Evolutionary conservation across 92 coral and sea anemone species (phyloP), one percentile per base, ranked within the genome.

Genomic region (Bergia puertoricense): DNA sequence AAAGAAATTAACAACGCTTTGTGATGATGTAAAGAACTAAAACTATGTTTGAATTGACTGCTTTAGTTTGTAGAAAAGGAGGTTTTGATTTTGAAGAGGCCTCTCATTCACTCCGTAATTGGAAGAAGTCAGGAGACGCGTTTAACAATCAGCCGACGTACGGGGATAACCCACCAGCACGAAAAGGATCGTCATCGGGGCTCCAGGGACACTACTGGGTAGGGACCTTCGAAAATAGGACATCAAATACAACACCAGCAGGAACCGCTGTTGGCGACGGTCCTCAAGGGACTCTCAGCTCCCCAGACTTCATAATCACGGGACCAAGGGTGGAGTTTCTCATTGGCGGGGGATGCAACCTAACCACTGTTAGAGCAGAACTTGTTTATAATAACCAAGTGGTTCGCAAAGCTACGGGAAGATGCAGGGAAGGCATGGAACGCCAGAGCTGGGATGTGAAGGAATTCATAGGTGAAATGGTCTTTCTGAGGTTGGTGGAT

Each of bases 261-360:
- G 89, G 89, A 16, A 40, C 18, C 22, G 40, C n/a, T 67, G 82
- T 75, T 54, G 89, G 89, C 54, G 73, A 86, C 41, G 67, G 62
- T 36, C 89, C 89, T 36, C 37, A 18, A 56, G 89, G 89, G 20
- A 86, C 89, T 42, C 46, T 76, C 4, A 86, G 82, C 40, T 86
- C 89, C 83, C 89, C 89, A 75, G 65, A 43, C 74, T 86, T 86
- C 89, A 42, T 86, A 23, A 86, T 86, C 40, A 81, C 46, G 43
- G 41, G 75, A 3, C 40, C 82, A n/a, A 86, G 78, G 78, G 42
- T 86, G 7, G 23, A 76, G 54, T 86, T 86, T 54, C 82, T 86
- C 41, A 75, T 86, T 86, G 89, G 89, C 78, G 88, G 89, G 36
- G 78, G 82, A 39, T 73, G 13, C 18, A 42, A 86, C 39, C 38